phyloP scores from a whole-genome alignment of 1,140 invertebrate species.

The Drosophila obscura region DNA sequence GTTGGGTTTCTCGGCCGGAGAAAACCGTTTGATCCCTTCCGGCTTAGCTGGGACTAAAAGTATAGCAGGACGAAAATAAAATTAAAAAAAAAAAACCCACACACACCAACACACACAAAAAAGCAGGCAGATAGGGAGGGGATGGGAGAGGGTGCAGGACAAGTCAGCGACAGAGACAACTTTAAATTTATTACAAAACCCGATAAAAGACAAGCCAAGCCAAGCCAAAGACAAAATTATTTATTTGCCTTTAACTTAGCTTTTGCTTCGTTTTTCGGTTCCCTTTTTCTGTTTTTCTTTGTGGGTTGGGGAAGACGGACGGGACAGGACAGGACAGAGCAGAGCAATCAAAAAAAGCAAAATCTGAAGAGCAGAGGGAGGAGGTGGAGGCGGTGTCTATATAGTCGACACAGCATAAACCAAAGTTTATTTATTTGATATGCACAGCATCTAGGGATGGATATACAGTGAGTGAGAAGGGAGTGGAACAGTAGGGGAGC shows the following conservation, averaged over 20 bases:
- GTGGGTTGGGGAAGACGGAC: not conserved
- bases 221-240: slow-evolving; percentile 63
- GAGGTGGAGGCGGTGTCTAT: slow-evolving; percentile 17
- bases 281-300: not conserved
- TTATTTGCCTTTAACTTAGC: slow-evolving; percentile 50
- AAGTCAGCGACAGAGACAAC: slow-evolving; percentile 34
- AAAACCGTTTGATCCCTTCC: slow-evolving; percentile 79
- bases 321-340: too few species aligned
- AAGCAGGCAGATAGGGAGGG: not conserved
- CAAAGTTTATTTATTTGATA: slow-evolving; percentile 61
- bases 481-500: too few species aligned
- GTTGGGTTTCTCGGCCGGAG: slow-evolving; percentile 13
- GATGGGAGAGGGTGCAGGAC: not conserved
- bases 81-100: slow-evolving; percentile 46
- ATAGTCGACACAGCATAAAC: slow-evolving; percentile 59
- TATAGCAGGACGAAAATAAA: slow-evolving; percentile 68
- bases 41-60: slow-evolving; percentile 69
- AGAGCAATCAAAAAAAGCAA: slow-evolving; percentile 37
- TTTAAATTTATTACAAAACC: slow-evolving; percentile 73
- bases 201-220: slow-evolving; percentile 17
- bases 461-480: not conserved
- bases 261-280: not conserved
- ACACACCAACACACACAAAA: slow-evolving; percentile 4
- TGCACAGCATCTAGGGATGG: slow-evolving; percentile 15
- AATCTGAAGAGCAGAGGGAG: not conserved